A percentile compares a stretch with the other conserved stretches of the same genome.
phyloP scores from a whole-genome alignment of 2,113 vertebrate species.

The Phaethon lepturus region DNA sequence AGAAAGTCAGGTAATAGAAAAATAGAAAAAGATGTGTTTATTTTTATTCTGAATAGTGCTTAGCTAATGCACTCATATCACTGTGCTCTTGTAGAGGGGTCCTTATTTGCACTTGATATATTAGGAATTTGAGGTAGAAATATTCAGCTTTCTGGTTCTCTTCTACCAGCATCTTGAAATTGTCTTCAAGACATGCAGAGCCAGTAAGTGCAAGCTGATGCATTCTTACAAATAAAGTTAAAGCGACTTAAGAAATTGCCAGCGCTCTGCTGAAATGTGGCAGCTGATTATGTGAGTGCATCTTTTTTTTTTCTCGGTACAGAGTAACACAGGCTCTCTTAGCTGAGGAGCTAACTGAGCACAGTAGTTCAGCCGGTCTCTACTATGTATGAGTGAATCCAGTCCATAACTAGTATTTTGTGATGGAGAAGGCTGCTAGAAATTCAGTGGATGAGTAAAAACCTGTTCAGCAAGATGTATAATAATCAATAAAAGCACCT shows the following conservation, averaged over 20 bases:
- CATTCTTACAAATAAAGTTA: background rate
- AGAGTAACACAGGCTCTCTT: background rate
- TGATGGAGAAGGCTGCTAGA: background rate
- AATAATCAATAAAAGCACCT: background rate
- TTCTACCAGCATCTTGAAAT: background rate
- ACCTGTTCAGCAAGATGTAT: background rate
- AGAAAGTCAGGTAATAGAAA: background rate
- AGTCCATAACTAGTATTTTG: background rate
- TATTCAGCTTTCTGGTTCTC: background rate
- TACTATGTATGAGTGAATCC: background rate
- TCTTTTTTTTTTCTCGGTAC: background rate
- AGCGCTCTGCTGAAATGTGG: background rate
- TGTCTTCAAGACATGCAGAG: background rate
- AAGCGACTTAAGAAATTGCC: background rate
- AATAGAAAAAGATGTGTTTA: background rate
- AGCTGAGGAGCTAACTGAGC: background rate
- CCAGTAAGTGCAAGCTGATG: background rate
- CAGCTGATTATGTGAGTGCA: background rate
- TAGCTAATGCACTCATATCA: background rate
- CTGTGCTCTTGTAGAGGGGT: background rate
- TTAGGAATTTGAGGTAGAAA: background rate
- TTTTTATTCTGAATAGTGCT: constrained; percentile 7
- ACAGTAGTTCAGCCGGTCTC: background rate
- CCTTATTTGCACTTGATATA: background rate
- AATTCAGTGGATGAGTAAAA: background rate